Evolutionary conservation across 1,140 invertebrate genomes (phyloP).

Genomic region (Papilio helenus): DNA sequence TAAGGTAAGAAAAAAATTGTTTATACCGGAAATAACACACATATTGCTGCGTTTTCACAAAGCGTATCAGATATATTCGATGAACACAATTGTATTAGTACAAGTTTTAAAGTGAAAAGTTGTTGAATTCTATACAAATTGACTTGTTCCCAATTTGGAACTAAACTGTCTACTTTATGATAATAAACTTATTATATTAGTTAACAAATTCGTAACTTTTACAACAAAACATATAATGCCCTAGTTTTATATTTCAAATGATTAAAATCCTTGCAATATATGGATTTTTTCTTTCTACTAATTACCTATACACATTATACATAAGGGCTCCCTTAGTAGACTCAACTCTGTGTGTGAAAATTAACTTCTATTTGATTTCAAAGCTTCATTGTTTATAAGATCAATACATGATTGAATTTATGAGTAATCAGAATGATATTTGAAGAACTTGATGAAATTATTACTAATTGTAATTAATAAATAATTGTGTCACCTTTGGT

Average conservation of each 20-base stretch:
- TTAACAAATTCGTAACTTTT: not conserved
- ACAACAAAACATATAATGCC: not conserved
- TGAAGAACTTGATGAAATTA: too few relatives aligned
- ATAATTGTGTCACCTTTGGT: too few relatives aligned
- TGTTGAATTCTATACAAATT: not conserved
- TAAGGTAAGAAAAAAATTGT: slow-evolving; percentile 88
- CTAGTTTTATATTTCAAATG: not conserved
- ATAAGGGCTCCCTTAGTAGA: not conserved
- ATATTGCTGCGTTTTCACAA: not conserved
- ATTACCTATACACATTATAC: not conserved
- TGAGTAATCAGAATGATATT: too few relatives aligned
- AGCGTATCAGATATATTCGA: slow-evolving; percentile 27
- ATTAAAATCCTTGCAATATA: not conserved
- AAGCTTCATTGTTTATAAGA: too few relatives aligned
- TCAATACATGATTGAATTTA: too few relatives aligned
- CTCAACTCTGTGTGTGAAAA: not conserved
- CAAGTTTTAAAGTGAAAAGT: not conserved
- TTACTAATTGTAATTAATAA: too few relatives aligned
- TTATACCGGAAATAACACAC: not conserved
- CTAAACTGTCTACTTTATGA: too few relatives aligned
- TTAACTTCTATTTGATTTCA: not conserved
- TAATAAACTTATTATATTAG: not conserved
- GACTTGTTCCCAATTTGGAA: not conserved
- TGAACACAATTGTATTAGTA: not conserved
- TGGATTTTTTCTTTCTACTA: not conserved